Evolutionary conservation across 23 tunicate genomes (phyloP), one percentile per base, ranked within the genome.

Genomic region (Halocynthia aurantium): DNA sequence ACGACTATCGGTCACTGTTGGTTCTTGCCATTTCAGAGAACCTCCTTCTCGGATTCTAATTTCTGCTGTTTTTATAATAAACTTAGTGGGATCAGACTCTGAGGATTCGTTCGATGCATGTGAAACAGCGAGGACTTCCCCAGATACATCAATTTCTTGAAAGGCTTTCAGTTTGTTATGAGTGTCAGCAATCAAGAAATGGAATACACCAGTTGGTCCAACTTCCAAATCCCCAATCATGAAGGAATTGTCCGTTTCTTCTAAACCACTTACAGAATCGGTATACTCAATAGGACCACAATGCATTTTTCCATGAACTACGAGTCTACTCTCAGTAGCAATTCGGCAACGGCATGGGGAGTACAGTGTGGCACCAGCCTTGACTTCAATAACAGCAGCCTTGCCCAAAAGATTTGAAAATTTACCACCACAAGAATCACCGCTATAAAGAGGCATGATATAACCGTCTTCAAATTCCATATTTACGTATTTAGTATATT

Each of bases 251-350:
- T 31, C 44, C 1, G 44, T 31, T 31, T 76, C 80, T 13, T 76
- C 61, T 50, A 76, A 31, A n/a, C 51, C 61, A 22, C 62, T 52
- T 7, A 58, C 67, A 17, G 60, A 10, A 11, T 55, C 44, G 18
- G 68, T 11, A 22, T 76, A 76, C 12, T 76, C 53, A 57, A 76
- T 22, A 8, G 80, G 68, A 8, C 80, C 80, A 56, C 80, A 76
- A 31, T 76, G 68, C 21, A 76, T 8, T 10, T 52, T 17, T 9
- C 80, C 80, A 57, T 57, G 7, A 7, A 55, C 8, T 0, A 56
- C 80, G 7, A 76, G 10, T 10, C 61, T 56, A 11, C 52, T 56
- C 17, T 76, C 67, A 58, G 60, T 53, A 52, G 40, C 69, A 57
- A 76, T 22, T 8, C 12, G 13, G 50, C 80, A 76, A 7, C 67